Base-by-base conservation (phyloP, 2,113 vertebrate genomes). In the Trogon surrucura region DNA sequence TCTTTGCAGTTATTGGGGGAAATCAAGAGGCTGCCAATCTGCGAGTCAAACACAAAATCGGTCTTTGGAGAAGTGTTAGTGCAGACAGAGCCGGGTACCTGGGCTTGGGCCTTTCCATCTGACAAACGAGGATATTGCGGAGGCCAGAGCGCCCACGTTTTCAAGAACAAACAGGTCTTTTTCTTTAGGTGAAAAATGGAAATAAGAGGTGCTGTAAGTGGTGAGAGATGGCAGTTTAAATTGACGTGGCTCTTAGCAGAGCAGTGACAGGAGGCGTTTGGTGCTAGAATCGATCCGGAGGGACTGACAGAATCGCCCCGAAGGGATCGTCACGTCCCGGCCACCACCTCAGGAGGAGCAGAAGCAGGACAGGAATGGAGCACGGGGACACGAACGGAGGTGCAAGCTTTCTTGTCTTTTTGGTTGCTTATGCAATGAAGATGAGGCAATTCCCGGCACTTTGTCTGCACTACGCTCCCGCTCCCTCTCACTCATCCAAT, bases 11-110 rank as follows among this genome's bases (percentile, higher is more conserved):
- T 96, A 96, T 53, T 62, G 80, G 85, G 70, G 64, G 61, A 78
- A 48, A 92, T 88, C 51, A 82, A 93, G 93, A 93, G 93, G 95
- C 96, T 88, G 88, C 90, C 95, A 88, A 85, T 91, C 80, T 89
- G 93, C 93, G 66, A 66, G 83, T 62, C 89, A 89, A 72, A 79
- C 48, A 29, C 25, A 60, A 72, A 74, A 82, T 13, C 3, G 6
- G 29, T 72, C 53, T 72, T 62, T 73, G 92, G 69, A 96, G 94
- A 93, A 44, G 94, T 5, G 38, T 48, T 18, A 20, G 93, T 86
- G 93, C 94, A 96, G 96, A 96, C 85, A 93, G 94, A 96, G n/a
- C 8, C 7, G 1, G 74, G 64, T 5, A 50, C 11, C 62, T 47
- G 41, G 83, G 65, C 62, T 27, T 16, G 8, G 8, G 14, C 69